Evolutionary conservation across 2,113 vertebrate species (phyloP).

Genomic region (Microtus ochrogaster): DNA sequence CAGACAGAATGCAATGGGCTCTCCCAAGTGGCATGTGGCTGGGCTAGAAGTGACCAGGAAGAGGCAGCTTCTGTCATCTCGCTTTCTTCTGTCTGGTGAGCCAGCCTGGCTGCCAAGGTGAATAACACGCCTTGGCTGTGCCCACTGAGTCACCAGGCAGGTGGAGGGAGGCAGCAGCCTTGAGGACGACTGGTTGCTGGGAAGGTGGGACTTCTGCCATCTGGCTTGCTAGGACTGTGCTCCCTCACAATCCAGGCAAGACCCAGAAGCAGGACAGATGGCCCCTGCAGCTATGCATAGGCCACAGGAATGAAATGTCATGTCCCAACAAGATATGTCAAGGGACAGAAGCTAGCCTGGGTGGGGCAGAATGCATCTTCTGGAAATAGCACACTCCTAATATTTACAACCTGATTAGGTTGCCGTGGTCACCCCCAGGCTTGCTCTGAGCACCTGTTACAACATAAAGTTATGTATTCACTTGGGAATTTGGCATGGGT

Average conservation of each 20-base stretch:
- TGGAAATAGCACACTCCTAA: background rate
- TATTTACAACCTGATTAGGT: background rate
- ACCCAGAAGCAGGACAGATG: background rate
- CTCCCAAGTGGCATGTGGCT: background rate
- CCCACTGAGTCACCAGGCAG: background rate
- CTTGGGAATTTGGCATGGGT: background rate
- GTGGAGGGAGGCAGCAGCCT: background rate
- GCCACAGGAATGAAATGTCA: background rate
- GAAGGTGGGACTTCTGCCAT: no score
- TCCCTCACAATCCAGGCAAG: background rate
- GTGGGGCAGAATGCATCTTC: background rate
- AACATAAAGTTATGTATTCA: background rate
- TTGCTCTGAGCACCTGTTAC: background rate
- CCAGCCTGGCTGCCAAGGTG: background rate
- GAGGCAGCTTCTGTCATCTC: background rate
- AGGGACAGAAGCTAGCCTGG: background rate
- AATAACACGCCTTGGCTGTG: accelerated
- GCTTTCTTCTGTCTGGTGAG: background rate
- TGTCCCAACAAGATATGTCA: background rate
- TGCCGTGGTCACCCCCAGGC: background rate
- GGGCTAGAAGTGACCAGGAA: background rate
- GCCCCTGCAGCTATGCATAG: background rate
- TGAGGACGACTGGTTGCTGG: no score
- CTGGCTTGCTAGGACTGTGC: background rate
- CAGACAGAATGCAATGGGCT: no score